These are phyloP conservation scores for Drosophila pseudoananassae DNA, from an alignment of 1,140 invertebrate genomes.

Conservation along the genomic window DNA sequence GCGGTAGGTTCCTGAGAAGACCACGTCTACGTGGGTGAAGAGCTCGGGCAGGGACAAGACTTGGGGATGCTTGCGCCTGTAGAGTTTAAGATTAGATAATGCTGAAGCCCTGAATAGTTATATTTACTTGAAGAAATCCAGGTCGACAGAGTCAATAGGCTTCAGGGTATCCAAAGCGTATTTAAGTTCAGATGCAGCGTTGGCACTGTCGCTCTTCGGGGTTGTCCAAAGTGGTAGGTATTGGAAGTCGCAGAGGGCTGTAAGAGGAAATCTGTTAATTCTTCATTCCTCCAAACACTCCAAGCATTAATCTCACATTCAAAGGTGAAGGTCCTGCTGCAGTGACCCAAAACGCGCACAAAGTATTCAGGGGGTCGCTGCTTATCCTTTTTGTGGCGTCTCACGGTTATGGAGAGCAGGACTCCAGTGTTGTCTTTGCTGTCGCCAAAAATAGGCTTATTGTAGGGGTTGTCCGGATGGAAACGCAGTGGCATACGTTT, in stretches of 20 bases:
- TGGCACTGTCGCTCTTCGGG: slow-evolving; percentile 64
- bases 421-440: slow-evolving; percentile 88
- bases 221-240: slow-evolving; percentile 90
- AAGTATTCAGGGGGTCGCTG: slow-evolving; percentile 85
- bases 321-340: slow-evolving; percentile 83
- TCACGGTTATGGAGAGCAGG: slow-evolving; percentile 90
- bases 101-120: not conserved
- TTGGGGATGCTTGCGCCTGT: slow-evolving; percentile 85
- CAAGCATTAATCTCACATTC: slow-evolving; percentile 41
- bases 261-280: slow-evolving; percentile 55
- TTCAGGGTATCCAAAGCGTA: slow-evolving; percentile 89
- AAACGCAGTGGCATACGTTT: slow-evolving; percentile 91
- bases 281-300: not conserved
- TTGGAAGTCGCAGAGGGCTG: slow-evolving; percentile 95
- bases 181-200: slow-evolving; percentile 54
- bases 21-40: slow-evolving; percentile 91
- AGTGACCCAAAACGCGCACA: slow-evolving; percentile 86
- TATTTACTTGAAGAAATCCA: slow-evolving; percentile 86
- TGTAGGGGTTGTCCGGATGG: slow-evolving; percentile 93
- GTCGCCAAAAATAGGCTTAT: slow-evolving; percentile 91
- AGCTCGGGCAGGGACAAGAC: slow-evolving; percentile 90
- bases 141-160: slow-evolving; percentile 86
- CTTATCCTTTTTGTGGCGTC: slow-evolving; percentile 79
- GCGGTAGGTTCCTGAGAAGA: slow-evolving; percentile 86
- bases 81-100: not conserved